Percentiles rank a stretch among this genome's conserved stretches.
phyloP scores from a whole-genome alignment of 1,140 invertebrate species.

The Drosophila sturtevanti region DNA sequence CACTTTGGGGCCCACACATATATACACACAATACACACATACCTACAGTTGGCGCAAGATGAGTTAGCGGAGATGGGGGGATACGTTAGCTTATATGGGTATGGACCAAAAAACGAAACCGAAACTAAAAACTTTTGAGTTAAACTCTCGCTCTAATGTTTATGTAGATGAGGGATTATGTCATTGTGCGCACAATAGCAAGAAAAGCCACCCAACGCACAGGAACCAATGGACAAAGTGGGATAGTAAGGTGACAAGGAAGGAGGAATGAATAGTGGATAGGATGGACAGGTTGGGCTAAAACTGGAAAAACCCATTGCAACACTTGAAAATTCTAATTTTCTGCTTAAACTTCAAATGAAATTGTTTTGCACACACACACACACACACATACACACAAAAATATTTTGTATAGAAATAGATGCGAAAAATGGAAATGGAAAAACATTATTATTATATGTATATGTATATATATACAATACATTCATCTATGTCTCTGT shows the following conservation, averaged over 20 bases:
- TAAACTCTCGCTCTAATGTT: constrained; percentile 80
- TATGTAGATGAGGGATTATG: constrained; percentile 81
- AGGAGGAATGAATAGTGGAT: background rate
- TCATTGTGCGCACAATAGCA: constrained; percentile 67
- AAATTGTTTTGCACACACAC: constrained; percentile 70
- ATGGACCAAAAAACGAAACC: constrained; percentile 76
- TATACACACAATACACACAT: constrained; percentile 21
- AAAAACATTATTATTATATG: constrained; percentile 63
- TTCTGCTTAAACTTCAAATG: constrained; percentile 75
- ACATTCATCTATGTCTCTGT: constrained; percentile 6
- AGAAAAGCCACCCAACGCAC: constrained; percentile 29
- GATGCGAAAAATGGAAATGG: constrained; percentile 59
- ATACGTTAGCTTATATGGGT: constrained; percentile 23
- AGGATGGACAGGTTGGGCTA: background rate
- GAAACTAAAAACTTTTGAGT: constrained; percentile 81
- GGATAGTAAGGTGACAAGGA: constrained; percentile 7
- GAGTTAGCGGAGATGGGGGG: background rate
- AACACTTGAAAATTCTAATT: constrained; percentile 81
- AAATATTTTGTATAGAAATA: constrained; percentile 42
- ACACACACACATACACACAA: constrained; percentile 1
- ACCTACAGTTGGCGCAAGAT: constrained; percentile 9
- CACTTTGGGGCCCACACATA: constrained; percentile 50
- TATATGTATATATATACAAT: constrained; percentile 28
- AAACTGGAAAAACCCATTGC: constrained; percentile 56
- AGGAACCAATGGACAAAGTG: constrained; percentile 13